Conservation (phyloP, 1,140 invertebrate genomes). For the Cherax destructor region DNA sequence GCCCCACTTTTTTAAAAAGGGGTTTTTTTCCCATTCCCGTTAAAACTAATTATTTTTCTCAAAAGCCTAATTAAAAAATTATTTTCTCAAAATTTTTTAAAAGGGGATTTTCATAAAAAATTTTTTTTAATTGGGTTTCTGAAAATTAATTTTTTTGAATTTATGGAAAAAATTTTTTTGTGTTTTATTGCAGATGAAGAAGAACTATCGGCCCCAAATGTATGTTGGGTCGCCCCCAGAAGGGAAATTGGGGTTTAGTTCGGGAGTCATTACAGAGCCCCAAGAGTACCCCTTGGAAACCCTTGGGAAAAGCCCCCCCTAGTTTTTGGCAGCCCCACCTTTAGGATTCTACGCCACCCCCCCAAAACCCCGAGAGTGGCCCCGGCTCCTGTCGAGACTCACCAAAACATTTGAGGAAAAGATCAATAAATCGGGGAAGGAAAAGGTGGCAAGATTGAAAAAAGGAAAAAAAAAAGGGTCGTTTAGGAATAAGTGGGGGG, state of each 20-base stretch:
- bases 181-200: slow-evolving; percentile 45
- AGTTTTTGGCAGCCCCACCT: slow-evolving; percentile 39
- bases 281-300: slow-evolving; percentile 26
- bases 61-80: too few species aligned
- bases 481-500: slow-evolving; percentile 27
- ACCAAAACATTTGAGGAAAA: slow-evolving; percentile 71
- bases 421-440: slow-evolving; percentile 67
- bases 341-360: background rate
- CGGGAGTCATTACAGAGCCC: slow-evolving; percentile 39
- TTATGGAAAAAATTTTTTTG: too few species aligned
- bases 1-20: too few species aligned
- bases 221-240: slow-evolving; percentile 15
- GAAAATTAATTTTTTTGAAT: too few species aligned
- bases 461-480: slow-evolving; percentile 31
- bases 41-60: too few species aligned
- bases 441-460: slow-evolving; percentile 41
- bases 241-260: background rate
- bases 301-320: slow-evolving; percentile 48
- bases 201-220: slow-evolving; percentile 18
- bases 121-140: too few species aligned
- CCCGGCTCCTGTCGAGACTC: slow-evolving; percentile 53
- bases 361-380: slow-evolving; percentile 21
- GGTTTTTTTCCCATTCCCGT: too few species aligned
- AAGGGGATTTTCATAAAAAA: too few species aligned
- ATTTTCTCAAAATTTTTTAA: too few species aligned